phyloP scores from a whole-genome alignment of 2,888 invertebrate genomes.

The Sarcophaga subvicina region DNA sequence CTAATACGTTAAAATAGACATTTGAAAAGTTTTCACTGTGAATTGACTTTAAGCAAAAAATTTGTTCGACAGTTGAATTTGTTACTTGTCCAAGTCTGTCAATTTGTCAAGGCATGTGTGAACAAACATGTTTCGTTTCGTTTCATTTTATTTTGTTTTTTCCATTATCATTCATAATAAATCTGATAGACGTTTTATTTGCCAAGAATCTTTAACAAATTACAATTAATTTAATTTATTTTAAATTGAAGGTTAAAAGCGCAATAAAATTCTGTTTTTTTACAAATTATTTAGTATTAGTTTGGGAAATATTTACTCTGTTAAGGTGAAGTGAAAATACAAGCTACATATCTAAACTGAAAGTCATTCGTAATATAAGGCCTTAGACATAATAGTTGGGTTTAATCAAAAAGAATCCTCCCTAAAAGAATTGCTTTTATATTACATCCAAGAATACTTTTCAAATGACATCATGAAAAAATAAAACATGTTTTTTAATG shows the following conservation, averaged over 20 bases:
- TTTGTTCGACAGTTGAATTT: slow-evolving; percentile 2
- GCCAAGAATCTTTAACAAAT: slow-evolving; percentile 57
- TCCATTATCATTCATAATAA: slow-evolving; percentile 43
- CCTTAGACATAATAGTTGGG: too few species aligned
- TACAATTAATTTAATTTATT: slow-evolving; percentile 59
- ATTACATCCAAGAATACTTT: not conserved
- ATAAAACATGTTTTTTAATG: not conserved
- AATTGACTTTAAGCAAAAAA: not conserved
- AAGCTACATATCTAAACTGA: not conserved
- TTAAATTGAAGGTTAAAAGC: slow-evolving; percentile 58
- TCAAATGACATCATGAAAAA: slow-evolving; percentile 8
- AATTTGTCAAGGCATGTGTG: slow-evolving; percentile 35
- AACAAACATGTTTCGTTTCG: slow-evolving; percentile 24
- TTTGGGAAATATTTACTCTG: slow-evolving; percentile 8
- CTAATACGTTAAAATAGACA: not conserved
- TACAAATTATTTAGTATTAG: not conserved
- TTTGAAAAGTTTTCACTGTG: slow-evolving; percentile 20
- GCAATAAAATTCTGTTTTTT: slow-evolving; percentile 42
- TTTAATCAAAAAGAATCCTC: too few species aligned
- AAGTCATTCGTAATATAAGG: too few species aligned
- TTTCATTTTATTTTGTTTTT: not conserved
- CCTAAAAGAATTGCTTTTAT: too few species aligned
- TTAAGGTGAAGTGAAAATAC: slow-evolving; percentile 25
- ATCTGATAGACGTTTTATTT: slow-evolving; percentile 47
- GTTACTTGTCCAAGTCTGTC: slow-evolving; percentile 24